Base-by-base conservation (phyloP, 2,797 vertebrate species). In the Sebastes oblongus region DNA sequence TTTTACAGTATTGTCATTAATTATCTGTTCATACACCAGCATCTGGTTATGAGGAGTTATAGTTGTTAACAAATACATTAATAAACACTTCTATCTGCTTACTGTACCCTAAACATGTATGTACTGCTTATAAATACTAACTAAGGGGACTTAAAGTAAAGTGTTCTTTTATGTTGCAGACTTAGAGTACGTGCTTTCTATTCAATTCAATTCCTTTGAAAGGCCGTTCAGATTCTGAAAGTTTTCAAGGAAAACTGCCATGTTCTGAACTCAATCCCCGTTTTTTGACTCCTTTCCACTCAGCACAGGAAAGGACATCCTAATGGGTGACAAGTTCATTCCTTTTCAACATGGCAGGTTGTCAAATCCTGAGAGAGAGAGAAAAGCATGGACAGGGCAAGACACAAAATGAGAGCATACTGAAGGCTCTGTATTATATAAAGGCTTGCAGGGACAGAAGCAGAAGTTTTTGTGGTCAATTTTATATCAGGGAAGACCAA, bases 241-340 rank as follows among this genome's bases (percentile, higher is more conserved):
- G 30, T 72, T 77, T 77, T 83, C 46, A 82, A 18, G 46, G 60
- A 83, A 55, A 75, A 59, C 55, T 34, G 59, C 27, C 42, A 29
- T 52, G 36, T 66, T 80, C 46, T 78, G 56, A 84, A 75, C 69
- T 77, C 62, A 55, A 14, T 67, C 50, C 18, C 1, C 42, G 54
- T 56, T 61, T 61, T 77, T 71, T 60, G 13, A 73, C 69, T 78
- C 60, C n/a, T 73, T 66, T 66, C 42, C 61, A 67, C 62, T 77
- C 66, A 60, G 77, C 22, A 66, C 29, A 77, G 78, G 55, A 76
- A 65, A 77, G 58, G 74, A 71, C 73, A 81, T 39, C 36, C 50
- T 77, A 72, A 78, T 34, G 29, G 76, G 64, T 78, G 78, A 85
- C 80, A 74, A 66, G 61, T 88, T 80, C 59, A 86, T 88, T 71